Evolutionary conservation across 2,113 vertebrate genomes (phyloP), one percentile per base, ranked within the genome.

Genomic region (Mobula birostris): DNA sequence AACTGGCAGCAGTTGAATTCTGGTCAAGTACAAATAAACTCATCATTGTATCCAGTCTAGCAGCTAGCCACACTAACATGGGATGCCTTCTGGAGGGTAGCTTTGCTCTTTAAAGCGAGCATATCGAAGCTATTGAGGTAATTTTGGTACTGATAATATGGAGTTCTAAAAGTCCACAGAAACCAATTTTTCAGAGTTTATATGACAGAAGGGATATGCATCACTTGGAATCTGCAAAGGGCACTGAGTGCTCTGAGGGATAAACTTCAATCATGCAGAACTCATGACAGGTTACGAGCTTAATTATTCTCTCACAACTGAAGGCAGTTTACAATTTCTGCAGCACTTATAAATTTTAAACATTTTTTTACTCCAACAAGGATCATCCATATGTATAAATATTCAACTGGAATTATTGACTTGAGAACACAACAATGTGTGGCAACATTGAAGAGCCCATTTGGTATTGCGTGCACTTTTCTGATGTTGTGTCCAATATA

Each of bases 151-250:
- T 48, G 90, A 92, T 66, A 92, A 92, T 72, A 21, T 72, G 3
- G 17, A 36, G 36, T 40, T 40, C 24, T 36, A 27, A 92, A 92
- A 24, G 12, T 72, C 19, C 36, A 92, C n/a, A 72, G 66, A 92
- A 92, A 92, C 32, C n/a, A 92, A 40, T 40, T 72, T 68, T 40
- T 92, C 66, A 91, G 66, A 6, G 66, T 17, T 40, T 72, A 92
- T 40, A 72, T 72, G 19, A 27, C 32, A 72, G 58, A 66, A 92
- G 40, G 21, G 32, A 72, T n/a, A 4, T 72, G 19, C 17, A 92
- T 48, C 36, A 72, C 36, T 40, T 92, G 90, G 68, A 92, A 92
- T 92, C 63, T 92, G 21, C 27, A 92, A 92, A 92, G 90, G 90
- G 90, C 32, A 92, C 1, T 48, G 36, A 68, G 21, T 72, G 68